Evolutionary conservation across 2,113 vertebrate genomes (phyloP).

Genomic region (Pomatostomus ruficeps): DNA sequence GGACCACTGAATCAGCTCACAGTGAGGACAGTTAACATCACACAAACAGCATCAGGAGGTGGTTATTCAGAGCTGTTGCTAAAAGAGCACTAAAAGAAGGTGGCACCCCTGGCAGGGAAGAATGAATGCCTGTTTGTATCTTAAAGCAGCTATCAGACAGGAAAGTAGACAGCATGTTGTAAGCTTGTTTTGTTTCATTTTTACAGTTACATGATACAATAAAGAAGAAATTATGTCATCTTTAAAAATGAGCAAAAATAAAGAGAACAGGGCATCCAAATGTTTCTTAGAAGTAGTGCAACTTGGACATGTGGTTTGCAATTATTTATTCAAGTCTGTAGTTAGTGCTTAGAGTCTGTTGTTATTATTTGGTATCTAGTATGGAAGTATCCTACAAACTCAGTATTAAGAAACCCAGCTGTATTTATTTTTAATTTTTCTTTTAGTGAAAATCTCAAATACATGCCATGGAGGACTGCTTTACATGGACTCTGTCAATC

Average conservation of each 20-base stretch:
- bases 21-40: not conserved
- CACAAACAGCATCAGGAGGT: not conserved
- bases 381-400: not conserved
- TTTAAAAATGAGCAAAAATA: not conserved
- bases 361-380: not conserved
- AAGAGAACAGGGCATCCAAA: not conserved
- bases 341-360: not conserved
- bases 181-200: conserved; percentile 1
- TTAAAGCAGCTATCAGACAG: not conserved
- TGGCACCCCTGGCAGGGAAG: not conserved
- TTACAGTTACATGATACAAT: not conserved
- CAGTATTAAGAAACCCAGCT: not conserved
- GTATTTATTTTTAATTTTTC: not conserved
- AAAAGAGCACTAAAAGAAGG: not conserved
- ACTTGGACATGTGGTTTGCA: not conserved
- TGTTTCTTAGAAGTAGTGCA: conserved; percentile 7
- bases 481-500: not conserved
- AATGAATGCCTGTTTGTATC: conserved; percentile 8
- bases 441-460: not conserved
- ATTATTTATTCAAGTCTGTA: not conserved
- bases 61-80: not conserved
- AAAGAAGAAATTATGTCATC: not conserved
- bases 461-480: not conserved
- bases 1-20: not conserved
- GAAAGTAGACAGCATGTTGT: not conserved